Conservation (phyloP, 2,113 vertebrate genomes). For the Poecilia latipinna region DNA sequence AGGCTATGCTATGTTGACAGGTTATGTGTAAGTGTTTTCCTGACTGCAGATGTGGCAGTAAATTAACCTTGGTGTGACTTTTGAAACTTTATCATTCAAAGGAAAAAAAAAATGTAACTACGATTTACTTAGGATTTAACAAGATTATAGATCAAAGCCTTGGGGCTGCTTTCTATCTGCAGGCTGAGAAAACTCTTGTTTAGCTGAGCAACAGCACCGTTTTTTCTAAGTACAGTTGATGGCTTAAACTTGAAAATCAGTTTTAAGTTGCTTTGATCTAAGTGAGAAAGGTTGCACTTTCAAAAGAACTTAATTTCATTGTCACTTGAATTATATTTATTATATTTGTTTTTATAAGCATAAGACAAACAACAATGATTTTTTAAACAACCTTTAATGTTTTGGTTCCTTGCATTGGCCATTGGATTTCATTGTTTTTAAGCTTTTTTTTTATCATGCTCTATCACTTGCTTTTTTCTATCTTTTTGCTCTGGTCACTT, state of each 20-base stretch:
- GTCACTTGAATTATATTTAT: slow-evolving; percentile 27
- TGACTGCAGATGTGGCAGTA: background rate
- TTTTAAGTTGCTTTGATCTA: slow-evolving; percentile 8
- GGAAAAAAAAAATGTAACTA: background rate
- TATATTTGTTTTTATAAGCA: slow-evolving; percentile 21
- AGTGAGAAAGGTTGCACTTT: slow-evolving; percentile 3
- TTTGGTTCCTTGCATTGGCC: background rate
- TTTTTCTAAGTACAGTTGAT: slow-evolving; percentile 7
- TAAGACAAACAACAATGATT: background rate
- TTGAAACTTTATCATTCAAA: background rate
- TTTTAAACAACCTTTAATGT: background rate
- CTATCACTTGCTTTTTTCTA: slow-evolving; percentile 26
- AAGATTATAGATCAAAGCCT: background rate
- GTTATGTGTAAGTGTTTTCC: background rate
- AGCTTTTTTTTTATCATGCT: slow-evolving; percentile 24
- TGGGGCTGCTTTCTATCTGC: background rate
- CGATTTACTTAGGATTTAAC: background rate
- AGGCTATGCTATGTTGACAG: background rate
- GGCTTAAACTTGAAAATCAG: slow-evolving; percentile 19
- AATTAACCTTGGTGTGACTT: background rate
- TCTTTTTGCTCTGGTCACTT: slow-evolving; percentile 21
- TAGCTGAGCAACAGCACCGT: background rate
- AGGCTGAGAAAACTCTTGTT: slow-evolving; percentile 1
- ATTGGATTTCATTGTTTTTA: slow-evolving; percentile 9
- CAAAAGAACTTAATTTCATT: slow-evolving; percentile 6